Evolutionary conservation across 1,140 invertebrate genomes (phyloP).

Genomic region (Drosophila persimilis): DNA sequence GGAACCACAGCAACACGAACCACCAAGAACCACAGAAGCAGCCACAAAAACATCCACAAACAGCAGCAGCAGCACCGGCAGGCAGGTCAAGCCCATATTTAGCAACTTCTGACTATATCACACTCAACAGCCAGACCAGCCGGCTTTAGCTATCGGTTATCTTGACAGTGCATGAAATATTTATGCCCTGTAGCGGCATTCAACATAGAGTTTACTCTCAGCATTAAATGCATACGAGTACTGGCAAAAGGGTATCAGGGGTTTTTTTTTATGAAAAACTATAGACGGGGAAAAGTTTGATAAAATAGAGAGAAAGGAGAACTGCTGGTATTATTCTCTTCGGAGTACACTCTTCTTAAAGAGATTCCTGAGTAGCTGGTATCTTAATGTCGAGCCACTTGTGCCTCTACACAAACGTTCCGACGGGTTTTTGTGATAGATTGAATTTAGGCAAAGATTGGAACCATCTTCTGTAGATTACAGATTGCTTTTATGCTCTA

Average conservation of each 20-base stretch:
- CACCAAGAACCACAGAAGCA: too few species aligned
- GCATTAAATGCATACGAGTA: not conserved
- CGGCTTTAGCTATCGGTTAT: conserved; percentile 66
- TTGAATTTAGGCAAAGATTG: too few species aligned
- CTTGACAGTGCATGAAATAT: conserved; percentile 70
- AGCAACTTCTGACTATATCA: conserved; percentile 73
- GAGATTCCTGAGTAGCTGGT: too few species aligned
- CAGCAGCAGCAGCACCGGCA: conserved; percentile 31
- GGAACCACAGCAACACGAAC: too few species aligned
- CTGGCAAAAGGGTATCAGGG: conserved; percentile 12
- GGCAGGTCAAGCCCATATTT: conserved; percentile 74
- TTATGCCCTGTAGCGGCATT: conserved; percentile 41
- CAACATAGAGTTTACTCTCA: conserved; percentile 26
- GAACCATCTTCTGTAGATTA: too few species aligned
- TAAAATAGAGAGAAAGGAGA: too few species aligned
- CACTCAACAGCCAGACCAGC: conserved; percentile 45
- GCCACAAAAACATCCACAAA: not conserved
- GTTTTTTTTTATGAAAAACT: not conserved
- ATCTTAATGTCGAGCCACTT: too few species aligned
- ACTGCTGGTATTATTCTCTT: not conserved
- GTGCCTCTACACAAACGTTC: too few species aligned
- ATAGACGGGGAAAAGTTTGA: not conserved
- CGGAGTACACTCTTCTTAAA: not conserved
- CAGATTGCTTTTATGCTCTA: too few species aligned
- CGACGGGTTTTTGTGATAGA: too few species aligned